Evolutionary conservation across 2,797 vertebrate species (phyloP).

Genomic region (Hapalemur alaotrensis): DNA sequence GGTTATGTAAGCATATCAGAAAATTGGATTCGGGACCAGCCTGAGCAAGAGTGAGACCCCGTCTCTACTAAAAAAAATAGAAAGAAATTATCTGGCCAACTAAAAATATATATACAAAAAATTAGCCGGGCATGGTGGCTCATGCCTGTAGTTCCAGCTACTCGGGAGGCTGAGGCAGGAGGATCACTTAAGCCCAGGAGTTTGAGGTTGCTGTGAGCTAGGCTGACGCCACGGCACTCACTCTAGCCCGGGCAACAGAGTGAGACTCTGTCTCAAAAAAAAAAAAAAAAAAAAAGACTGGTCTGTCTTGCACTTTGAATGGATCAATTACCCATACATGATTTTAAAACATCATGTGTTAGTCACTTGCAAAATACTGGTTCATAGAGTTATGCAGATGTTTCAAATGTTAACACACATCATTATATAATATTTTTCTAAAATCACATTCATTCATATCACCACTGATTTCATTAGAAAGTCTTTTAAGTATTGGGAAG

Average conservation of each 20-base stretch:
- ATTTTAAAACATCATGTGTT: background rate
- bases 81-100: no score
- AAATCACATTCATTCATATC: background rate
- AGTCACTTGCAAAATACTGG: constrained; percentile 24
- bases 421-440: background rate
- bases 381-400: background rate
- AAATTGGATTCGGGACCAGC: background rate
- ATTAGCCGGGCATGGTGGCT: no score
- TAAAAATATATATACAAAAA: no score
- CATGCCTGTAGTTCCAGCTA: no score
- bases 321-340: background rate
- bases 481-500: background rate
- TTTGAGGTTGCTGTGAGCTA: no score
- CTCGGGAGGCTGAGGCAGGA: no score
- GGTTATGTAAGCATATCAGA: background rate
- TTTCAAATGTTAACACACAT: background rate
- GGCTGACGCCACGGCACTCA: no score
- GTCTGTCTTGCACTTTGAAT: background rate
- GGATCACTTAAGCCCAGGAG: no score
- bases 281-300: background rate
- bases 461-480: background rate
- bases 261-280: no score
- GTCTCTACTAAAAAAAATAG: no score
- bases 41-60: no score
- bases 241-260: no score